Base-by-base conservation (phyloP, 1,140 invertebrate species). In the Apolygus lucorum region DNA sequence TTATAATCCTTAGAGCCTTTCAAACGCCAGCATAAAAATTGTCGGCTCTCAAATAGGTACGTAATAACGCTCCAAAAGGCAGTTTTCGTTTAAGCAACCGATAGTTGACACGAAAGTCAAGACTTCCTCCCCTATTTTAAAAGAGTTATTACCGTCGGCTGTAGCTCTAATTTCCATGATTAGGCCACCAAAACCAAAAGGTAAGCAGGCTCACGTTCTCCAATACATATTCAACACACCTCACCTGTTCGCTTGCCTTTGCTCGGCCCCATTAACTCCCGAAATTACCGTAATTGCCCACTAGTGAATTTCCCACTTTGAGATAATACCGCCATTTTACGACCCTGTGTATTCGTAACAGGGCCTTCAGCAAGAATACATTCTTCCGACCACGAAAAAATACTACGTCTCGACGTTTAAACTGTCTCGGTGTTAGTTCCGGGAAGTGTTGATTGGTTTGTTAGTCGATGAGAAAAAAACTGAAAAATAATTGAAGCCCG, bases 251-350 rank as follows among this genome's bases (percentile, higher is more conserved):
- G 34, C 34, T n/a, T 42, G 34, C 34, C 34, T 42, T 17, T n/a
- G 34, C 4, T 42, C 34, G 17, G 34, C 34, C n/a, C n/a, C 34
- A 42, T 42, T 42, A 42, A 42, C 4, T 42, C n/a, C n/a, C 17
- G 34, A 42, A 42, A 42, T 42, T 42, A 42, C 34, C 34, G 34
- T 42, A 63, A 63, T 63, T 63, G 27, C 21, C 62, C 27, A 17
- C 62, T n/a, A 25, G 62, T 63, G 62, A 25, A 62, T 11, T 21
- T 2, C 62, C 2, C 22, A 27, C 62, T 25, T 22, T 21, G 2
- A 4, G 4, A 24, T 63, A 2, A 25, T 22, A 27, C 62, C 62
- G 27, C 22, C 62, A 63, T 63, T 63, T 27, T 63, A 63, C 21
- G 62, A 25, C 27, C 62, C 27, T n/a, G n/a, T n/a, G n/a, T n/a